Conservation (phyloP, 2,888 invertebrate genomes). For the Callimorpha dominula region DNA sequence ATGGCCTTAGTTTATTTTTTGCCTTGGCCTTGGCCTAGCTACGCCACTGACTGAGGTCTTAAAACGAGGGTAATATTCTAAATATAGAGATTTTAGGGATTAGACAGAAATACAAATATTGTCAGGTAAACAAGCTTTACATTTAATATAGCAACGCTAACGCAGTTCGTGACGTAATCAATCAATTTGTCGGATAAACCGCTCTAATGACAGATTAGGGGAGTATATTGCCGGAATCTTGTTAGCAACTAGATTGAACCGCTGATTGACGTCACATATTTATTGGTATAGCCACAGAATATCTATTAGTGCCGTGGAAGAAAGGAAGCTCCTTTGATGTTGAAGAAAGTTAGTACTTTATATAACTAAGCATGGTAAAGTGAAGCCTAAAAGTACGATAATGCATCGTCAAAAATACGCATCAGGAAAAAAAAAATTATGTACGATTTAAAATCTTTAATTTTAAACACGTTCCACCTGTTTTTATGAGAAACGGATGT, state of each 20-base stretch:
- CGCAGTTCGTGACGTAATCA: slow-evolving; percentile 10
- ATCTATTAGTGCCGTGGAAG: not conserved
- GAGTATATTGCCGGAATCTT: slow-evolving; percentile 12
- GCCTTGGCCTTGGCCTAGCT: too few relatives aligned
- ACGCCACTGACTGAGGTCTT: not conserved
- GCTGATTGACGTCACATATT: slow-evolving; percentile 30
- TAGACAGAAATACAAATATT: not conserved
- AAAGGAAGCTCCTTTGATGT: not conserved
- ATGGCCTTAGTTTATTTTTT: too few relatives aligned
- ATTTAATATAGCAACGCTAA: slow-evolving; percentile 6
- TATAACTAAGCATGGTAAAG: too few relatives aligned
- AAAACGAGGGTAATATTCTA: not conserved
- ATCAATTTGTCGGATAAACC: slow-evolving; percentile 19
- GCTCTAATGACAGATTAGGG: slow-evolving; percentile 22
- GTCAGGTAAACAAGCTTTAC: not conserved
- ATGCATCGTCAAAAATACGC: too few relatives aligned
- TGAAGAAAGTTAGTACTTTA: not conserved
- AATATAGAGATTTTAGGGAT: not conserved
- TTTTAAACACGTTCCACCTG: too few relatives aligned
- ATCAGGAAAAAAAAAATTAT: too few relatives aligned
- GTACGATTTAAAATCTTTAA: too few relatives aligned
- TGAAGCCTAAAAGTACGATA: too few relatives aligned
- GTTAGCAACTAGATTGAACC: slow-evolving; percentile 6
- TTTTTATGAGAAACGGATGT: too few relatives aligned
- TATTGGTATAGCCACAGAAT: slow-evolving; percentile 9